These are phyloP conservation scores for Halcyon senegalensis DNA, from an alignment of 2,113 vertebrate genomes.

Conservation along the genomic window DNA sequence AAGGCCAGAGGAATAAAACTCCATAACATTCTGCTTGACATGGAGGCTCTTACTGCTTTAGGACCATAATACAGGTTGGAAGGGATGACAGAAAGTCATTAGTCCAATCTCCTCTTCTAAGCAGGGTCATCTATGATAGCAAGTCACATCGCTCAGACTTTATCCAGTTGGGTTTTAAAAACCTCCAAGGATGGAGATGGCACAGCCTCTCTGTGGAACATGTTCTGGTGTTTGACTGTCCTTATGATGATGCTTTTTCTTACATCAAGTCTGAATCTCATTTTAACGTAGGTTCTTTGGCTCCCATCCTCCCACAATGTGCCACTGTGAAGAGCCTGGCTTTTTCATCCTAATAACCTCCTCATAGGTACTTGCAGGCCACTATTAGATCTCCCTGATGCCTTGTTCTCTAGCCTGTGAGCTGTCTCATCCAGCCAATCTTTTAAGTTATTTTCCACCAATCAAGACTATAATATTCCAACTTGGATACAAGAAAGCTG, in stretches of 20 bases:
- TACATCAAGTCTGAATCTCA: neutral
- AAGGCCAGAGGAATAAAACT: neutral
- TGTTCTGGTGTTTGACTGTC: neutral
- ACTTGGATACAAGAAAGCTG: neutral
- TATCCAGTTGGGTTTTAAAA: neutral
- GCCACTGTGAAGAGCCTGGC: neutral
- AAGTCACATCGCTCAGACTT: neutral
- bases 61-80: neutral
- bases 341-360: neutral
- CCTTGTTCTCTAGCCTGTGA: neutral
- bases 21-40: neutral
- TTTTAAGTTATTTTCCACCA: neutral
- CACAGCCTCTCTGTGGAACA: neutral
- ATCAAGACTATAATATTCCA: neutral
- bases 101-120: neutral
- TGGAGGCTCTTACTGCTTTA: neutral
- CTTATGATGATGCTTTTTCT: neutral
- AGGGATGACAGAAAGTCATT: neutral
- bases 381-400: neutral
- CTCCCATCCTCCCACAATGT: neutral
- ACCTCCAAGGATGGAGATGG: neutral
- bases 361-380: neutral
- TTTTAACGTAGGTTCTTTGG: neutral
- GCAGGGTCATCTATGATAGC: neutral
- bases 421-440: neutral